Evolutionary conservation across 1,140 invertebrate genomes (phyloP).

Genomic region (Luehdorfia chinensis): DNA sequence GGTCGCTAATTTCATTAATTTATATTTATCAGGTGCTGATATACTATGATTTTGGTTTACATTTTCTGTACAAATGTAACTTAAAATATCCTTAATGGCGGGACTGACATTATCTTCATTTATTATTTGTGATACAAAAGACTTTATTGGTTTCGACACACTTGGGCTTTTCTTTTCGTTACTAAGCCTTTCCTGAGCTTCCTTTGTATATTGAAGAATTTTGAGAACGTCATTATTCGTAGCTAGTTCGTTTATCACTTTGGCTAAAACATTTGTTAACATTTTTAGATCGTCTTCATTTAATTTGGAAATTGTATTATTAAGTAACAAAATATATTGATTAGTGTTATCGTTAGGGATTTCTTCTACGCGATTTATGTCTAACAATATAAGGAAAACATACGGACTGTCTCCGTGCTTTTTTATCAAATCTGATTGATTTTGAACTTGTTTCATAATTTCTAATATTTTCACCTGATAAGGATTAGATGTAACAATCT

Average conservation of each 20-base stretch:
- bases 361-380: not conserved
- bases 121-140: not conserved
- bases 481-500: not conserved
- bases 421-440: not conserved
- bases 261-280: not conserved
- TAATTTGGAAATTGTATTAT: not conserved
- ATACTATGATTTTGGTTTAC: too few relatives aligned
- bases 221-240: not conserved
- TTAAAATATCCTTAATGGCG: not conserved
- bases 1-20: not conserved
- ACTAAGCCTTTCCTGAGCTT: not conserved
- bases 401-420: slow-evolving; percentile 1
- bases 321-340: not conserved
- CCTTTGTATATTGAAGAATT: not conserved
- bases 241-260: not conserved
- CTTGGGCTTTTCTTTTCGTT: not conserved
- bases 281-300: slow-evolving; percentile 1
- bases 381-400: not conserved
- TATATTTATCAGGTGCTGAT: too few relatives aligned
- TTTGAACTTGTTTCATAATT: not conserved
- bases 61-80: too few relatives aligned
- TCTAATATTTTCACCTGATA: not conserved
- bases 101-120: not conserved
- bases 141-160: not conserved
- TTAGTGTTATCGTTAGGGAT: not conserved